These are phyloP conservation scores for Syrphus vitripennis DNA, from an alignment of 2,888 invertebrate genomes.

Conservation along the genomic window DNA sequence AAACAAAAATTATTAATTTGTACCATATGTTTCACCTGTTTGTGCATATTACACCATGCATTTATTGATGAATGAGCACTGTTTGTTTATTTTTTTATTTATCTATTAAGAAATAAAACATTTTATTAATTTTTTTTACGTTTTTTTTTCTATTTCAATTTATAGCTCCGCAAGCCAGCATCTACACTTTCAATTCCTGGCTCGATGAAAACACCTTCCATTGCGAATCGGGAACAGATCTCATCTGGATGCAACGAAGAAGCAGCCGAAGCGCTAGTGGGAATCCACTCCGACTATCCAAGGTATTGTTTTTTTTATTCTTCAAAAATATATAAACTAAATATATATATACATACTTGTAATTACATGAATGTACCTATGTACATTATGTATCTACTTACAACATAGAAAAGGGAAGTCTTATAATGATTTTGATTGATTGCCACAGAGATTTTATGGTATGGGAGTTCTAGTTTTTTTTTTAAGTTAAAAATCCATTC, in stretches of 20 bases:
- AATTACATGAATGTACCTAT: no score
- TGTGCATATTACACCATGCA: not conserved
- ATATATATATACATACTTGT: no score
- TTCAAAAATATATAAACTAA: no score
- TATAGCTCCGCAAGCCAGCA: constrained; percentile 96
- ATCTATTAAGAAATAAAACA: not conserved
- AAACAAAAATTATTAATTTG: not conserved
- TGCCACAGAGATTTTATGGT: no score
- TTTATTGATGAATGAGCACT: constrained; percentile 45
- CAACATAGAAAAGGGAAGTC: no score
- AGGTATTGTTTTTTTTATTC: constrained; percentile 76
- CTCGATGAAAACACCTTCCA: constrained; percentile 90
- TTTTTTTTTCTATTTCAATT: constrained; percentile 15
- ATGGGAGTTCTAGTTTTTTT: no score
- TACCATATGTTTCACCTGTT: not conserved
- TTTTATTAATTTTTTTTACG: not conserved
- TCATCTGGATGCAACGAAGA: constrained; percentile 87
- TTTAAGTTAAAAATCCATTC: no score
- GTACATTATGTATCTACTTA: no score
- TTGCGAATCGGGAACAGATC: constrained; percentile 83
- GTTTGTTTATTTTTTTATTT: not conserved
- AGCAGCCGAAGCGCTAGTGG: constrained; percentile 94
- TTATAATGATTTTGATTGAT: no score
- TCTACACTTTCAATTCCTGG: constrained; percentile 98
- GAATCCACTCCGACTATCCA: constrained; percentile 95